Evolutionary conservation across 2,888 invertebrate species (phyloP), one percentile per base, ranked within the genome.

Genomic region (Gastrophysa polygoni): DNA sequence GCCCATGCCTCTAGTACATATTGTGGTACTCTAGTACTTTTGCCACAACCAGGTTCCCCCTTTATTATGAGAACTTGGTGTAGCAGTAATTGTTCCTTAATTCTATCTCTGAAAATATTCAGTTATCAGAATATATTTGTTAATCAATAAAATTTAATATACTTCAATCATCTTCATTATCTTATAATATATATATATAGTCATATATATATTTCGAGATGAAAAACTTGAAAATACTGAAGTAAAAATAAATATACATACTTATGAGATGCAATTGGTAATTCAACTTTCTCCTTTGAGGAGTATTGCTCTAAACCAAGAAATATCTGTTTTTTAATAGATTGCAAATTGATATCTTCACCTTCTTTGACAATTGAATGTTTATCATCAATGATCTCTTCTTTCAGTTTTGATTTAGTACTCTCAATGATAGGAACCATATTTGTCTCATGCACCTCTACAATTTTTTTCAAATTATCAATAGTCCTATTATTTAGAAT

Each of bases 41-140:
- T 91, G 0, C 91, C 91, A 75, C 90, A 91, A 0, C 91, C 91
- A 0, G 91, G 89, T 61, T 89, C 88, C 0, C 91, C 91, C 61
- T 87, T 87, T 47, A 91, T 82, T 1, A 91, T 82, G 0, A 86
- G 65, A 0, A 88, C 85, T 28, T 83, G 83, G 64, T 85, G 84
- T 0, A 81, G 70, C 10, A 82, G 72, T 1, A 90, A 68, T 0
- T 83, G 76, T 11, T 85, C 73, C 4, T 86, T 80, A 71, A 91
- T 88, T 68, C 81, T 66, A 18, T 83, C 72, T 62, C 85, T 85
- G 62, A 14, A 11, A 58, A 58, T 28, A 16, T 55, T 17, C 5
- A 49, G 11, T 48, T 49, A 57, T 11, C 5, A 34, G n/a, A n/a
- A n/a, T n/a, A n/a, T n/a, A n/a, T n/a, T n/a, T n/a, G n/a, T n/a